Conservation (phyloP, 2,888 invertebrate species). For the Mythimna lalbum region DNA sequence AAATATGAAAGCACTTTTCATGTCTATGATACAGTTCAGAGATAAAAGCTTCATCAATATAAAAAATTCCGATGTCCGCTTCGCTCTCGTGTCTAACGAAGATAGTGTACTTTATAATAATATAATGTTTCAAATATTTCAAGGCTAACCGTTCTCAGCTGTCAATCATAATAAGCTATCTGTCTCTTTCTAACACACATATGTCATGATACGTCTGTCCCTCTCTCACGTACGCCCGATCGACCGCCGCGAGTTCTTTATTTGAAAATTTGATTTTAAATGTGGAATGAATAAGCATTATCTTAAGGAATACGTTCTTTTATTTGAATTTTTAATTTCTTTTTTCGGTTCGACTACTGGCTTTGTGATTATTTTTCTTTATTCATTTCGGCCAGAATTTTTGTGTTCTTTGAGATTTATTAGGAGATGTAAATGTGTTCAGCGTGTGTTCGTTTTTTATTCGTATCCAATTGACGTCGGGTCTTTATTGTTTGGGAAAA, state of each 20-base stretch:
- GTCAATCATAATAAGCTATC: conserved; percentile 90
- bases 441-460: conserved; percentile 74
- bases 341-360: conserved; percentile 86
- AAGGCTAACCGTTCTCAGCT: conserved; percentile 91
- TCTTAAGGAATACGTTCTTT: conserved; percentile 89
- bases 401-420: conserved; percentile 82
- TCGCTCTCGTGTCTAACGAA: conserved; percentile 82
- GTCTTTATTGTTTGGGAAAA: conserved; percentile 71
- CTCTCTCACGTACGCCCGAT: conserved; percentile 81
- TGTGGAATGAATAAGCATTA: conserved; percentile 91
- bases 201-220: conserved; percentile 75
- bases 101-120: conserved; percentile 91
- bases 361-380: conserved; percentile 80
- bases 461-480: conserved; percentile 71
- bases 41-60: conserved; percentile 56
- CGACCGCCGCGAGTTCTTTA: conserved; percentile 88
- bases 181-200: conserved; percentile 82
- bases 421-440: conserved; percentile 84
- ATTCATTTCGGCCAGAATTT: conserved; percentile 79
- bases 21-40: conserved; percentile 52
- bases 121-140: conserved; percentile 91
- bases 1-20: conserved; percentile 55
- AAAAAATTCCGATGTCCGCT: conserved; percentile 77
- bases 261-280: conserved; percentile 91
- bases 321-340: conserved; percentile 89